Percentiles rank a stretch among this genome's conserved stretches.
Evolutionary conservation across 1,140 invertebrate genomes (phyloP).

Genomic region (Mizuhopecten yessoensis): DNA sequence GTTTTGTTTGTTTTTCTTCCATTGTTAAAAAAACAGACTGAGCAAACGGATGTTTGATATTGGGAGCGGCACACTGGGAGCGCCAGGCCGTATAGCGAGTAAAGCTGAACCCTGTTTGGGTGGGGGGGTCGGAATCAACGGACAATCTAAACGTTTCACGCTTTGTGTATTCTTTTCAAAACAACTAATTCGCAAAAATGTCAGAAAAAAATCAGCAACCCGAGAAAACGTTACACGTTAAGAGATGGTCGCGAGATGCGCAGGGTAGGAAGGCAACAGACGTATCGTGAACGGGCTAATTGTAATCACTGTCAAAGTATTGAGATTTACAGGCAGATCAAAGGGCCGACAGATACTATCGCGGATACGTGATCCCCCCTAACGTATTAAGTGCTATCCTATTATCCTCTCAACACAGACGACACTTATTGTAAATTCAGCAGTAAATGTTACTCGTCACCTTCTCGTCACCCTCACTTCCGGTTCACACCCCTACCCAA

Average conservation of each 20-base stretch:
- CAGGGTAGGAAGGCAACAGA: background rate
- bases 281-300: constrained; percentile 3
- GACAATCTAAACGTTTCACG: constrained; percentile 3
- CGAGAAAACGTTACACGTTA: constrained; percentile 36
- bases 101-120: background rate
- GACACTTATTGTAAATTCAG: background rate
- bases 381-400: constrained; percentile 11
- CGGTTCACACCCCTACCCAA: background rate
- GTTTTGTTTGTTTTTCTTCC: background rate
- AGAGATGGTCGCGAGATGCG: background rate
- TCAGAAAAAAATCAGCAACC: background rate
- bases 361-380: background rate
- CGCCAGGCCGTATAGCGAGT: background rate
- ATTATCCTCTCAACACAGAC: constrained; percentile 32
- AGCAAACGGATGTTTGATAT: background rate
- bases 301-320: constrained; percentile 18
- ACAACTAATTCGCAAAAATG: constrained; percentile 34
- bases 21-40: background rate
- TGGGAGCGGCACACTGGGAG: background rate
- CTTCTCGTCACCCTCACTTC: background rate
- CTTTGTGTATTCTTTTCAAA: constrained; percentile 18
- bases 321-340: constrained; percentile 2
- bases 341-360: background rate
- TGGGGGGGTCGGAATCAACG: constrained; percentile 5
- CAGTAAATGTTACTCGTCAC: background rate